Conservation (phyloP, 2,113 vertebrate genomes). For the Vombatus ursinus region DNA sequence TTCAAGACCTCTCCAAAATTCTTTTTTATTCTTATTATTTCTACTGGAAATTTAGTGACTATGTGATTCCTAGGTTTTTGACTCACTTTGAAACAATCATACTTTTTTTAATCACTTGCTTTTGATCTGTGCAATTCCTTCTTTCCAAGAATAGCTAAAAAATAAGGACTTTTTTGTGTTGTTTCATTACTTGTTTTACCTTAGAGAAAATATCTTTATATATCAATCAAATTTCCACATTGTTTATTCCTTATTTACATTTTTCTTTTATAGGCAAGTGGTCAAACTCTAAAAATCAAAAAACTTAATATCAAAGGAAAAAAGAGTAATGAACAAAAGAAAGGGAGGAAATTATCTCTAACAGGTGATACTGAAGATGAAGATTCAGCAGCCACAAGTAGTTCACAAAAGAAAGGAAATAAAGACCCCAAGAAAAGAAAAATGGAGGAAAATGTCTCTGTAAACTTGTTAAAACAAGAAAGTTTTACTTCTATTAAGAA, state of each 20-base stretch:
- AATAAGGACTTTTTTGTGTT: background rate
- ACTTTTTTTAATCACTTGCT: background rate
- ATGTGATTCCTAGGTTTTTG: background rate
- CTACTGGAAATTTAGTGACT: background rate
- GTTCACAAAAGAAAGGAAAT: constrained; percentile 91
- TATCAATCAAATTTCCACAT: background rate
- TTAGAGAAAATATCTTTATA: background rate
- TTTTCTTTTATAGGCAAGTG: constrained; percentile 90
- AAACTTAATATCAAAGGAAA: constrained; percentile 91
- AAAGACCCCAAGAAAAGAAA: constrained; percentile 94
- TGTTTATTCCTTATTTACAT: constrained; percentile 42
- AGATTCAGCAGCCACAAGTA: constrained; percentile 88
- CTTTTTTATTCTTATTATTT: background rate
- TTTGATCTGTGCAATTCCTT: background rate
- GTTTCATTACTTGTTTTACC: background rate
- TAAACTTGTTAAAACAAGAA: constrained; percentile 88
- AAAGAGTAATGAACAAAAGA: constrained; percentile 91
- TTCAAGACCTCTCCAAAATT: background rate
- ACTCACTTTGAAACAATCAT: background rate
- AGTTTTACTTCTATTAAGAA: constrained; percentile 90
- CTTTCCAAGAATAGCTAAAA: background rate
- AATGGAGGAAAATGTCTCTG: constrained; percentile 87
- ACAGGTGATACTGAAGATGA: constrained; percentile 89
- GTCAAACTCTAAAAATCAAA: constrained; percentile 92
- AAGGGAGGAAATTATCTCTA: constrained; percentile 88